Evolutionary conservation across 2,113 vertebrate genomes (phyloP), one percentile per base, ranked within the genome.

Genomic region (Casuarius casuarius): DNA sequence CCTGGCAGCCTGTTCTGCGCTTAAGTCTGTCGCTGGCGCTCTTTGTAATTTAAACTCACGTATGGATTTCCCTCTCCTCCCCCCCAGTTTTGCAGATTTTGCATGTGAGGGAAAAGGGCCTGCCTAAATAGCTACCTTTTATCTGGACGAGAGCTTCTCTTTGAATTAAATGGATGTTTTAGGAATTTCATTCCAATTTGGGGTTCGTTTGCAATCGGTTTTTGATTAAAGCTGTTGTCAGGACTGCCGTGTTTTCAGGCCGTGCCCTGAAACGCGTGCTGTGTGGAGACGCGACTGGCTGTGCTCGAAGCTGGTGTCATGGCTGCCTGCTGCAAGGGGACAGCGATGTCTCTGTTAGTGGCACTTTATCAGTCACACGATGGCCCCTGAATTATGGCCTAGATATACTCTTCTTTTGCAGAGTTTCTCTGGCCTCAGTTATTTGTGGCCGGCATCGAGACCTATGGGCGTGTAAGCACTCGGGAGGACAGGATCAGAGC

Each of bases 281-380:
- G 33, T 28, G 71, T n/a, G 56, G n/a, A 72, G 52, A 63, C 68
- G 75, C 61, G 61, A 3, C 26, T 26, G 52, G 35, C 62, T 49
- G 0, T 2, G 35, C 40, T 46, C 71, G 49, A 68, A 71, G 31
- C 19, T 16, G 76, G 58, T 91, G 78, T 40, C 67, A 17, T 9
- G 23, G 78, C 79, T 72, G 68, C 84, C 71, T 87, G 87, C 90
- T 90, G 84, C 44, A 22, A 49, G 28, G 78, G 66, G 56, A 49
- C n/a, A 38, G 68, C 21, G 28, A 17, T 58, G 59, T 40, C 46
- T 59, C 59, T 13, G 8, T 5, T 31, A 8, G 1, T 51, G 65
- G 33, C 7, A 2, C 71, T 58, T 78, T 40, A 17, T 5, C 0
- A 0, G 17, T 75, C 62, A 44, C 76, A 76, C 42, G 35, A 73